Evolutionary conservation across 2,888 invertebrate genomes (phyloP).

Genomic region (Plagodis dolabraria): DNA sequence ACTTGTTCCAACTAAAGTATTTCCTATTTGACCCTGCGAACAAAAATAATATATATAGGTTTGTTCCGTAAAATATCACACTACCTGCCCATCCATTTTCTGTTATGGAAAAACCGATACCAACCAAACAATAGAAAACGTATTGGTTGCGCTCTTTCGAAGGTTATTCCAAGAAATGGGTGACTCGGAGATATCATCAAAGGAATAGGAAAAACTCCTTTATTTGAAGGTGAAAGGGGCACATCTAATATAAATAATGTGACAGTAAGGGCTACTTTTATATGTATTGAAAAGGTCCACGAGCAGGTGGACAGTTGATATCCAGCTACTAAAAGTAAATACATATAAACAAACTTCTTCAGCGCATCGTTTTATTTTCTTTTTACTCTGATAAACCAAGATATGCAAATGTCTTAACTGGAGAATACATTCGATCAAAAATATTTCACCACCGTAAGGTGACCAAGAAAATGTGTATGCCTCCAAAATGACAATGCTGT

Average conservation of each 20-base stretch:
- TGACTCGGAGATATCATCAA: constrained; percentile 38
- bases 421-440: too few relatives aligned
- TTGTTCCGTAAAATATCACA: constrained; percentile 37
- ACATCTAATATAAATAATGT: constrained; percentile 6
- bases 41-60: constrained; percentile 29
- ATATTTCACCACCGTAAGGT: too few relatives aligned
- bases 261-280: constrained; percentile 7
- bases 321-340: too few relatives aligned
- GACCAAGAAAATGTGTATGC: too few relatives aligned
- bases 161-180: constrained; percentile 34
- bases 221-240: constrained; percentile 28
- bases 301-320: too few relatives aligned
- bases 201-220: constrained; percentile 35
- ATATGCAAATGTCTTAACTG: too few relatives aligned
- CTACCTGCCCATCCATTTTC: constrained; percentile 36
- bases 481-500: too few relatives aligned
- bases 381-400: too few relatives aligned
- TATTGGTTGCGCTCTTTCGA: constrained; percentile 29
- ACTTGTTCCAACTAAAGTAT: constrained; percentile 18
- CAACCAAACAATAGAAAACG: constrained; percentile 36
- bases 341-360: too few relatives aligned
- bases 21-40: constrained; percentile 29
- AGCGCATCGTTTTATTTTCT: too few relatives aligned
- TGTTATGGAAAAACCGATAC: constrained; percentile 42
- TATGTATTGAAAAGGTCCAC: too few relatives aligned